Percentiles rank a stretch among this genome's conserved stretches.
Evolutionary conservation across 2,113 vertebrate species (phyloP).

Genomic region (Delphinapterus leucas): DNA sequence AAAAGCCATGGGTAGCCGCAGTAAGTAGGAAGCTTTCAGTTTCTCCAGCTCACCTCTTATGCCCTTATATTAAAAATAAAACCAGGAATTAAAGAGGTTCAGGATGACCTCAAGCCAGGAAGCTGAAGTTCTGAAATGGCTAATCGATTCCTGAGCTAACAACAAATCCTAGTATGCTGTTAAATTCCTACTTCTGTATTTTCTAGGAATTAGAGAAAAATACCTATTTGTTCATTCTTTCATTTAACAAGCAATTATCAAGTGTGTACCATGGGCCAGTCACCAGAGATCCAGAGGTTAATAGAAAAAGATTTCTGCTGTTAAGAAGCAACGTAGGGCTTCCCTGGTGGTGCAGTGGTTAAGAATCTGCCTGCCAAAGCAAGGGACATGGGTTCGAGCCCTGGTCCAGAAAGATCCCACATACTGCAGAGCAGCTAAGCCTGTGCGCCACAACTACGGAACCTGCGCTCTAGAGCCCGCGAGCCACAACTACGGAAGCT

Average conservation of each 20-base stretch:
- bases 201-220: neutral
- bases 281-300: neutral
- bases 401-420: no score
- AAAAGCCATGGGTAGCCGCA: neutral
- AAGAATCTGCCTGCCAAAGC: no score
- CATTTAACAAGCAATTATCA: slow-evolving; percentile 20
- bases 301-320: neutral
- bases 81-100: neutral
- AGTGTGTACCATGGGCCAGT: neutral
- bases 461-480: no score
- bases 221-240: neutral
- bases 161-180: neutral
- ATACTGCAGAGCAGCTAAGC: no score
- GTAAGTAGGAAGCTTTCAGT: neutral
- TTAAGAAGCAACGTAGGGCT: neutral
- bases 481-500: no score
- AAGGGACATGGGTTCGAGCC: no score
- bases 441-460: no score
- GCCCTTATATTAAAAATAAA: neutral
- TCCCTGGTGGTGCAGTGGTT: no score
- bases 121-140: slow-evolving; percentile 5
- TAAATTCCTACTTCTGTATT: slow-evolving; percentile 12
- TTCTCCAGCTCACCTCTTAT: neutral
- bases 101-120: neutral
- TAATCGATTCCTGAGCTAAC: slow-evolving; percentile 11